phyloP scores from a whole-genome alignment of 2,113 vertebrate species.

The Pteruthius melanotis region DNA sequence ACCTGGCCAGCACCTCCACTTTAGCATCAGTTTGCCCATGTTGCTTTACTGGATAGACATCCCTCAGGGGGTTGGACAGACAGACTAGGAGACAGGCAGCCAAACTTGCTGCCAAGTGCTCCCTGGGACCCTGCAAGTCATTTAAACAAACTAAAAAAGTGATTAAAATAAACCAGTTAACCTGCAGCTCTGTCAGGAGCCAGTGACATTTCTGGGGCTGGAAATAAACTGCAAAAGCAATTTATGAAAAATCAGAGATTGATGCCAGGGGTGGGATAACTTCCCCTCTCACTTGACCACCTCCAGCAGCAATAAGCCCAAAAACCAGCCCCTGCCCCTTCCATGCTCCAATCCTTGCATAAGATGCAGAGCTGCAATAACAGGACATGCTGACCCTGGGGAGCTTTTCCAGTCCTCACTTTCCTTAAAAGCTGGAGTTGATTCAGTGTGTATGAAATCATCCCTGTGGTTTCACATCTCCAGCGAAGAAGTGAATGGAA shows the following conservation, averaged over 20 bases:
- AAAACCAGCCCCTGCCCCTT: not conserved
- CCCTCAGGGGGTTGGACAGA: fast-evolving
- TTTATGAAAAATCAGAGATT: not conserved
- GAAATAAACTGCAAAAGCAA: not conserved
- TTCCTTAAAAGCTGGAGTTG: not conserved
- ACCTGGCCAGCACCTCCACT: not conserved
- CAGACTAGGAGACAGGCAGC: not conserved
- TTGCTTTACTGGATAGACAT: not conserved
- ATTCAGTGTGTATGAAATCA: conserved; percentile 15
- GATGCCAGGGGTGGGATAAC: not conserved
- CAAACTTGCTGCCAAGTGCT: not conserved
- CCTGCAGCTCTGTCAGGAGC: not conserved
- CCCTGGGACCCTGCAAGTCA: not conserved
- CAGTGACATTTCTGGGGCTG: not conserved
- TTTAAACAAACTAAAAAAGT: not conserved
- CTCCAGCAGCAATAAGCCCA: not conserved
- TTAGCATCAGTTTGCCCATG: not conserved
- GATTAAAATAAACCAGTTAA: not conserved
- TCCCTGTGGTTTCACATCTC: not conserved
- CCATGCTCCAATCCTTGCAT: not conserved
- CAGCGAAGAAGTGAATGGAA: not conserved
- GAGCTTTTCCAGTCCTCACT: not conserved
- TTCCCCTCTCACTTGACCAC: not conserved
- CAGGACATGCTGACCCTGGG: not conserved
- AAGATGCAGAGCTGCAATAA: not conserved